phyloP scores from a whole-genome alignment of 2,888 invertebrate species.

The Drosophila fungiperda region DNA sequence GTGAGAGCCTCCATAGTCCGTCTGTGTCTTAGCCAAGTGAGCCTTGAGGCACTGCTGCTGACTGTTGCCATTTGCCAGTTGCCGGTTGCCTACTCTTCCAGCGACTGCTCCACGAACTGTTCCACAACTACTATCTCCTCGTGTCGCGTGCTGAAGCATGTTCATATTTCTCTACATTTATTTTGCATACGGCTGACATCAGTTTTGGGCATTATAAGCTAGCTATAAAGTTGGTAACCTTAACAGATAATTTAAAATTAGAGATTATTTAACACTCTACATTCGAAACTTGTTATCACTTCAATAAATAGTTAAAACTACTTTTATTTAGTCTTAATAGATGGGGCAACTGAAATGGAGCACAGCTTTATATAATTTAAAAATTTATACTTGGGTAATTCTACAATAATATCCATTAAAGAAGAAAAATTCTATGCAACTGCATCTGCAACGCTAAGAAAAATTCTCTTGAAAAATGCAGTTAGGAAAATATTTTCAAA shows the following conservation, averaged over 20 bases:
- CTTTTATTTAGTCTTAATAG: background rate
- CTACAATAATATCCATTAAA: background rate
- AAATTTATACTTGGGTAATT: background rate
- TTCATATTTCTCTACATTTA: conserved; percentile 53
- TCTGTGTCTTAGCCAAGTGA: conserved; percentile 61
- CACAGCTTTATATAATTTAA: background rate
- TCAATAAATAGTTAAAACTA: background rate
- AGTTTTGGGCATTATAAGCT: background rate
- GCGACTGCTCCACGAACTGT: conserved; percentile 26
- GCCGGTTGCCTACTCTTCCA: conserved; percentile 18
- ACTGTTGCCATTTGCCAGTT: conserved; percentile 25
- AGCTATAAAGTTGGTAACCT: background rate
- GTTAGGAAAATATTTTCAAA: background rate
- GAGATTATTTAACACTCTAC: background rate
- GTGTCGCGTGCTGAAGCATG: conserved; percentile 74
- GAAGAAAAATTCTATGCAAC: background rate
- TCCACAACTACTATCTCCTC: conserved; percentile 65
- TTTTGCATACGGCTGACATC: conserved; percentile 32
- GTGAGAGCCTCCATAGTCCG: conserved; percentile 23
- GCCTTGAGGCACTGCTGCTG: conserved; percentile 50
- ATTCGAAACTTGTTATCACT: background rate
- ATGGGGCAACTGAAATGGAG: background rate
- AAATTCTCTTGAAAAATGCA: background rate
- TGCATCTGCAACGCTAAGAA: background rate
- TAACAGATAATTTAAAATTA: background rate